phyloP scores from a whole-genome alignment of 2,113 vertebrate genomes.

The Leuciscus idus region DNA sequence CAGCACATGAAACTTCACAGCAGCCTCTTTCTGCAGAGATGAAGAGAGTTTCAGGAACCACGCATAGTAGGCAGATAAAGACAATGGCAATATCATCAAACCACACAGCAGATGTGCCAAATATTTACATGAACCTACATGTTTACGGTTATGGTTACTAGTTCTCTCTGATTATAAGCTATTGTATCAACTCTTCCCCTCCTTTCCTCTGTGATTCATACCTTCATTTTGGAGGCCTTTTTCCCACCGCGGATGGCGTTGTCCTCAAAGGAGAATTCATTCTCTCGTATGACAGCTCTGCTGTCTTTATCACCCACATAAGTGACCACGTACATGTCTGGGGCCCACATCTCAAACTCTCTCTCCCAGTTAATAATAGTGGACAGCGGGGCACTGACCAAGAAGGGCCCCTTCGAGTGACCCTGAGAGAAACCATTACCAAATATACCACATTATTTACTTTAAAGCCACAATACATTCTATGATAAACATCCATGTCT shows the following conservation, averaged over 20 bases:
- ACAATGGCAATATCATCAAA: not conserved
- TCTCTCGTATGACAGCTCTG: conserved; percentile 94
- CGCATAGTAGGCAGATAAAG: not conserved
- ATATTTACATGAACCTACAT: not conserved
- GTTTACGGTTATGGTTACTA: not conserved
- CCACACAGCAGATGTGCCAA: not conserved
- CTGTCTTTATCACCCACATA: conserved; percentile 97
- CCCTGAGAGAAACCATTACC: conserved; percentile 74
- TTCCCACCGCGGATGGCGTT: conserved; percentile 96
- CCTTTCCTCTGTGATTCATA: conserved; percentile 55
- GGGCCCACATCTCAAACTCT: conserved; percentile 99
- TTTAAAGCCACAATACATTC: not conserved
- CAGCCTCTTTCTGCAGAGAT: conserved; percentile 88
- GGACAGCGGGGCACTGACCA: conserved; percentile 95
- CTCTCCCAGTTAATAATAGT: conserved; percentile 99
- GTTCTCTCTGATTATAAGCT: not conserved
- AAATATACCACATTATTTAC: not conserved
- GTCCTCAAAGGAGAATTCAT: conserved; percentile 96
- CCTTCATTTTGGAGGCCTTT: conserved; percentile 97
- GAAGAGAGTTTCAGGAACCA: not conserved
- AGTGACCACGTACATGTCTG: conserved; percentile 97
- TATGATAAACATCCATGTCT: not conserved
- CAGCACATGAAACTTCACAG: conserved; percentile 94
- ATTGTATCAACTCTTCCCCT: not conserved
- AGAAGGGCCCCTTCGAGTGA: conserved; percentile 96